These are phyloP conservation scores for Hippocampus abdominalis DNA, from an alignment of 2,113 vertebrate genomes.

Conservation along the genomic window DNA sequence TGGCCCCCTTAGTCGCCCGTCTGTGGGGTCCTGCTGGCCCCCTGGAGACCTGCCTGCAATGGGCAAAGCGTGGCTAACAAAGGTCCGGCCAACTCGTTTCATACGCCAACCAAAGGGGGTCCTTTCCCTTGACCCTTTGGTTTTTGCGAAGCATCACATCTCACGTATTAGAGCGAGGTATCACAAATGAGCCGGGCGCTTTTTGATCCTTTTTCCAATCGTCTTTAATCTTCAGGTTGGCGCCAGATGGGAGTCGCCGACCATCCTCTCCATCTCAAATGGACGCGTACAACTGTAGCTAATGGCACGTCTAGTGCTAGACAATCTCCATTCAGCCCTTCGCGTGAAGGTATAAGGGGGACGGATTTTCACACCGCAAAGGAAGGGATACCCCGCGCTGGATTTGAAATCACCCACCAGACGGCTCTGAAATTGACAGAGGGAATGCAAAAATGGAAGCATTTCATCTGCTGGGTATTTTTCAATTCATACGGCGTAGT, in stretches of 20 bases:
- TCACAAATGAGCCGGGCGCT: slow-evolving; percentile 31
- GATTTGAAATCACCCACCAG: neutral
- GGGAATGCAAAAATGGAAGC: neutral
- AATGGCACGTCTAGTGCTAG: neutral
- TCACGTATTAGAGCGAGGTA: slow-evolving; percentile 53
- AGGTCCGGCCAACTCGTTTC: slow-evolving; percentile 66
- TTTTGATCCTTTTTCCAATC: slow-evolving; percentile 58
- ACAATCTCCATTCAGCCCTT: neutral
- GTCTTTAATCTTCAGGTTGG: slow-evolving; percentile 1
- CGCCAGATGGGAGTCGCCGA: slow-evolving; percentile 3
- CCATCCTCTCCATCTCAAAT: neutral
- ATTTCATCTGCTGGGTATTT: neutral
- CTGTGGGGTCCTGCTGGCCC: slow-evolving; percentile 73
- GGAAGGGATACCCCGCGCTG: neutral
- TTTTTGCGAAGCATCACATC: slow-evolving; percentile 61
- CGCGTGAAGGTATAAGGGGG: neutral
- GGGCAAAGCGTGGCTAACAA: slow-evolving; percentile 57
- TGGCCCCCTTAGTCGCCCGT: slow-evolving; percentile 68
- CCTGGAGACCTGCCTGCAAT: slow-evolving; percentile 68
- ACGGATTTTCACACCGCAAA: neutral
- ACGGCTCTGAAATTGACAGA: neutral
- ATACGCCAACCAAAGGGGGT: slow-evolving; percentile 61
- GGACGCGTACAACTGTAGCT: neutral
- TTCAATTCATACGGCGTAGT: neutral
- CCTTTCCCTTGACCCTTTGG: slow-evolving; percentile 60